These are phyloP conservation scores for Chelon auratus DNA, from an alignment of 2,797 vertebrate genomes.

Conservation along the genomic window DNA sequence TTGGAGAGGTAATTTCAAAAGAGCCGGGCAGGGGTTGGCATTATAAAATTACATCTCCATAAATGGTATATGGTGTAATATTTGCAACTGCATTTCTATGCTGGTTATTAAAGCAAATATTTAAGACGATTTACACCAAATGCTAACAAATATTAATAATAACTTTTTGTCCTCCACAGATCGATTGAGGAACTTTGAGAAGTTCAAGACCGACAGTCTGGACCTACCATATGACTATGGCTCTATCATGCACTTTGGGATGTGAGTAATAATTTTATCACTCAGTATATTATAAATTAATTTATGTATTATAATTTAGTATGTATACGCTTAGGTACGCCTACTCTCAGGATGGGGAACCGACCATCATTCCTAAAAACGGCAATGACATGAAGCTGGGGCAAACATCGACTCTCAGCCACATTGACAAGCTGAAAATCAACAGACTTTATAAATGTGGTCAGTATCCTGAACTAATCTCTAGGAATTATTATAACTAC, in stretches of 20 bases:
- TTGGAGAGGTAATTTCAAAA: constrained; percentile 84
- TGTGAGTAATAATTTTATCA: constrained; percentile 75
- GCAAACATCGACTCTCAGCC: constrained; percentile 77
- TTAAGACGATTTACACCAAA: background rate
- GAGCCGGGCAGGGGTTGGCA: constrained; percentile 3
- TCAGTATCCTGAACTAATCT: constrained; percentile 53
- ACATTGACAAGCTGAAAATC: constrained; percentile 84
- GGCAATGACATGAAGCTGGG: constrained; percentile 74
- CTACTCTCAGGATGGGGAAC: constrained; percentile 83
- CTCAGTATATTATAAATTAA: background rate
- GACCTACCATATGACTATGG: constrained; percentile 89
- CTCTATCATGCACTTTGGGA: constrained; percentile 93
- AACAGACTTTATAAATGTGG: constrained; percentile 85
- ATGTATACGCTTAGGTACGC: constrained; percentile 74
- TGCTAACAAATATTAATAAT: background rate
- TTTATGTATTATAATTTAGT: background rate
- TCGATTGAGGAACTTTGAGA: constrained; percentile 88
- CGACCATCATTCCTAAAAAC: constrained; percentile 82
- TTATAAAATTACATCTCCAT: background rate
- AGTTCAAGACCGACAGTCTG: constrained; percentile 87
- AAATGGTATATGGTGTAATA: background rate
- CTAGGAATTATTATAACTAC: background rate
- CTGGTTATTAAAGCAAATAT: background rate
- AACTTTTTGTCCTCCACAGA: constrained; percentile 66
- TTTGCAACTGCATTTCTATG: background rate